These are phyloP conservation scores for Pachypanchax playfairii DNA, from an alignment of 2,113 vertebrate genomes.

Conservation along the genomic window DNA sequence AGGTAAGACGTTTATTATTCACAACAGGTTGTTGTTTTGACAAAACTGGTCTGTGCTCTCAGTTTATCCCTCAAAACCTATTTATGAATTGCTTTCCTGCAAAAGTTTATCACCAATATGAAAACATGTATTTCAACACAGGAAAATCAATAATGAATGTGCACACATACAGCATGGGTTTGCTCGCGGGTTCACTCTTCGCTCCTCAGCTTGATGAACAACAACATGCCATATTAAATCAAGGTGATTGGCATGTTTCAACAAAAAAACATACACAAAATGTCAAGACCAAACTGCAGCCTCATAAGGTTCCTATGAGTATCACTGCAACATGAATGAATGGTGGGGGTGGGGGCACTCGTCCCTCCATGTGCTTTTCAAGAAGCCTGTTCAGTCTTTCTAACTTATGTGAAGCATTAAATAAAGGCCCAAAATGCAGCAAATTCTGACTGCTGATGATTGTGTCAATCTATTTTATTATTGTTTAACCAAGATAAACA, in stretches of 20 bases:
- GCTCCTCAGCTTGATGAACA: conserved; percentile 47
- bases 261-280: conserved; percentile 64
- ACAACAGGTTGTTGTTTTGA: conserved; percentile 20
- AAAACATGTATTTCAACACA: conserved; percentile 39
- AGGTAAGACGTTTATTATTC: too few species aligned
- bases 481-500: too few species aligned
- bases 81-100: conserved; percentile 41
- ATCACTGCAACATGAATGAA: conserved; percentile 26
- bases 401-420: conserved; percentile 67
- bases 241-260: conserved; percentile 73
- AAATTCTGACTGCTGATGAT: conserved; percentile 69
- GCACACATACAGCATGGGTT: conserved; percentile 9
- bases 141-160: conserved; percentile 61
- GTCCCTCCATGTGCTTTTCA: conserved; percentile 33
- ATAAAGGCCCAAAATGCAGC: conserved; percentile 69
- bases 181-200: conserved; percentile 27
- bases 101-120: conserved; percentile 43
- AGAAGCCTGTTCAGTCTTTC: conserved; percentile 62
- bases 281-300: conserved; percentile 65
- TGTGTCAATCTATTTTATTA: too few species aligned
- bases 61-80: conserved; percentile 14
- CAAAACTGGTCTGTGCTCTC: conserved; percentile 21
- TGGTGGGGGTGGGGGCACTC: conserved; percentile 43
- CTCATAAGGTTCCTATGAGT: conserved; percentile 45
- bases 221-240: conserved; percentile 64